phyloP scores from a whole-genome alignment of 2,888 invertebrate genomes.

The Lathronympha strigana region DNA sequence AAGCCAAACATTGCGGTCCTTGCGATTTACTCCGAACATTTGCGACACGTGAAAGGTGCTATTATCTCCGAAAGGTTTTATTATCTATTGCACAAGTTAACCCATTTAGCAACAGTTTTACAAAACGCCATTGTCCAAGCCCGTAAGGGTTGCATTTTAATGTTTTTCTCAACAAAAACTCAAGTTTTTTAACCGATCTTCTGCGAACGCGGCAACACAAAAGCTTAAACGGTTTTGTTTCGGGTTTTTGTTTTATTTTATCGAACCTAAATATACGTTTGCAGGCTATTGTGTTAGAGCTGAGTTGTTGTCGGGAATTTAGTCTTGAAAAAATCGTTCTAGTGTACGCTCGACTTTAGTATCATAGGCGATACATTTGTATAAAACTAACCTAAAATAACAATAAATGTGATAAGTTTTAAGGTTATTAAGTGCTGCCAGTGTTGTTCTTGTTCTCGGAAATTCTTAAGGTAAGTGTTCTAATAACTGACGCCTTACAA shows the following conservation, averaged over 20 bases:
- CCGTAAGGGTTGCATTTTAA: constrained; percentile 74
- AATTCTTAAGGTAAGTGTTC: constrained; percentile 27
- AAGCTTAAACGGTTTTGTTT: constrained; percentile 73
- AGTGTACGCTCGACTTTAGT: constrained; percentile 68
- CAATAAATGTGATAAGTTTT: constrained; percentile 6
- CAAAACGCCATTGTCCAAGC: constrained; percentile 65
- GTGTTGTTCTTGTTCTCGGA: constrained; percentile 13
- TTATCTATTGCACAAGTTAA: constrained; percentile 60
- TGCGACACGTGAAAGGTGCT: constrained; percentile 53
- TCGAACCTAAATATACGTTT: constrained; percentile 80
- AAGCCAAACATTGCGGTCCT: constrained; percentile 80
- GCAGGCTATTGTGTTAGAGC: constrained; percentile 75
- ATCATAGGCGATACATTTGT: constrained; percentile 43
- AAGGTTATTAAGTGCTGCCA: constrained; percentile 22
- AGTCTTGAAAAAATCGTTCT: constrained; percentile 80
- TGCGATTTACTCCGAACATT: constrained; percentile 53
- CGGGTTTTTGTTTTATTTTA: constrained; percentile 77
- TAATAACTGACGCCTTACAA: constrained; percentile 30
- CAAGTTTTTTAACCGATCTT: constrained; percentile 66
- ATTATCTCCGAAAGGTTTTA: constrained; percentile 46
- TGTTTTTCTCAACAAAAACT: constrained; percentile 63
- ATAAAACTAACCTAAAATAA: constrained; percentile 13
- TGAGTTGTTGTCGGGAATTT: constrained; percentile 69
- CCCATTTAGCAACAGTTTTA: constrained; percentile 63
- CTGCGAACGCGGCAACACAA: constrained; percentile 79